Evolutionary conservation across 2,888 invertebrate genomes (phyloP), one percentile per base, ranked within the genome.

Genomic region (Thymelicus acteon): DNA sequence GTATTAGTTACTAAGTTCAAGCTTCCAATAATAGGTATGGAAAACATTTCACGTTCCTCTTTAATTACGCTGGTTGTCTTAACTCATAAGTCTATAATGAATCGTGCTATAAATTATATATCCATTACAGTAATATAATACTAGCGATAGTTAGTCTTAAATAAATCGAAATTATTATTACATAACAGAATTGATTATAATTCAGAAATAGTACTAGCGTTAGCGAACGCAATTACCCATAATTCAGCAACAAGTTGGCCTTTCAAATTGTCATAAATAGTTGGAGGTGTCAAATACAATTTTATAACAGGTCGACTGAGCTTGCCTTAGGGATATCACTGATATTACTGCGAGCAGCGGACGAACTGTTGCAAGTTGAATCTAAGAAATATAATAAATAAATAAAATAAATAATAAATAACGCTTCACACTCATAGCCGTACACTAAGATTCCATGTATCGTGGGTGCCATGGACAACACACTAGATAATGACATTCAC

Each of bases 241-340:
- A 81, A 81, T 78, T 82, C 81, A 81, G 81, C 73, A 78, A 80
- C 79, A 79, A 80, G 79, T 77, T 80, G 76, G 80, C 82, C 78
- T 79, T 82, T 82, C 81, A 82, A 82, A 80, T 80, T 80, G 82
- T 82, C 81, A 80, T 82, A 83, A 81, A 81, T 80, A 79, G 78
- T 78, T 74, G 75, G 74, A 79, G 75, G 79, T 79, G 82, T 82
- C 82, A 81, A 81, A 81, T 81, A 78, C 80, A 82, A 82, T 82
- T 80, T 83, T 82, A 82, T 82, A 78, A 79, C 76, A 76, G 76
- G 75, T 75, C 73, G 72, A 73, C 74, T 74, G 73, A 73, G 77
- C 72, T 67, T 71, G 75, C 72, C 76, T 75, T 77, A 73, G 72
- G 73, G 74, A 72, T 19, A 19, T 19, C 19, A 19, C 73, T 70